A percentile compares a stretch with the other conserved stretches of the same genome.
Evolutionary conservation across 2,888 invertebrate genomes (phyloP).

Genomic region (Drosophila mayaguana): DNA sequence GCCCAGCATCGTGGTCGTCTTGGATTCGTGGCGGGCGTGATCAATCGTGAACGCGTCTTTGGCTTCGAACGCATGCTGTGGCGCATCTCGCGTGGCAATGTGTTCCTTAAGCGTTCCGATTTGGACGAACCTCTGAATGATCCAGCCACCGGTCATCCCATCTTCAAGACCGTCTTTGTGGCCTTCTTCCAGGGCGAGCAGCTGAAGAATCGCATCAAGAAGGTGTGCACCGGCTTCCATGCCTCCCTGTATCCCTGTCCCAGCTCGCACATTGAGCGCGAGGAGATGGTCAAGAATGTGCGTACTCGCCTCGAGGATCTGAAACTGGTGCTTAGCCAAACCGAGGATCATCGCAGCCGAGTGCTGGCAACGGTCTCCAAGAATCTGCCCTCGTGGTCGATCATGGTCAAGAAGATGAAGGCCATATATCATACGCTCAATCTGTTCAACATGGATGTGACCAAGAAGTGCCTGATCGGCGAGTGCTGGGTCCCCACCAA

Average conservation of each 20-base stretch:
- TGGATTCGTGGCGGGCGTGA: conserved; percentile 94
- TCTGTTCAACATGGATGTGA: conserved; percentile 96
- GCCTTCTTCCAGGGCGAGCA: conserved; percentile 95
- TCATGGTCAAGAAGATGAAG: conserved; percentile 95
- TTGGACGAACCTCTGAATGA: conserved; percentile 91
- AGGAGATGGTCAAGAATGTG: conserved; percentile 94
- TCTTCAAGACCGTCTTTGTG: conserved; percentile 93
- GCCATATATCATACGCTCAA: conserved; percentile 97
- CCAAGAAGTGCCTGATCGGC: conserved; percentile 95
- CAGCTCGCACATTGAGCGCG: conserved; percentile 91
- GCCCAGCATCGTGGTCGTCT: conserved; percentile 85
- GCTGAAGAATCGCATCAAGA: conserved; percentile 92
- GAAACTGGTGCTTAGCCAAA: conserved; percentile 91
- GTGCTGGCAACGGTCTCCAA: conserved; percentile 94
- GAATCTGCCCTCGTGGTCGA: conserved; percentile 93
- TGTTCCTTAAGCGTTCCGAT: conserved; percentile 93
- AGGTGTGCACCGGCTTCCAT: conserved; percentile 95
- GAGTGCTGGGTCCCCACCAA: conserved; percentile 95
- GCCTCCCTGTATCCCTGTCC: conserved; percentile 96
- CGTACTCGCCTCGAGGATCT: conserved; percentile 94
- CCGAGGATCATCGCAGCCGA: conserved; percentile 93
- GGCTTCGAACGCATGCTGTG: conserved; percentile 95
- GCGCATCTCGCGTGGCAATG: conserved; percentile 95
- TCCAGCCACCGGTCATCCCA: conserved; percentile 89
- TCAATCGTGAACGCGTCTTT: conserved; percentile 92